A percentile compares a stretch with the other conserved stretches of the same genome.
These are phyloP conservation scores for Platycheirus albimanus DNA, from an alignment of 2,888 invertebrate species.

Conservation along the genomic window DNA sequence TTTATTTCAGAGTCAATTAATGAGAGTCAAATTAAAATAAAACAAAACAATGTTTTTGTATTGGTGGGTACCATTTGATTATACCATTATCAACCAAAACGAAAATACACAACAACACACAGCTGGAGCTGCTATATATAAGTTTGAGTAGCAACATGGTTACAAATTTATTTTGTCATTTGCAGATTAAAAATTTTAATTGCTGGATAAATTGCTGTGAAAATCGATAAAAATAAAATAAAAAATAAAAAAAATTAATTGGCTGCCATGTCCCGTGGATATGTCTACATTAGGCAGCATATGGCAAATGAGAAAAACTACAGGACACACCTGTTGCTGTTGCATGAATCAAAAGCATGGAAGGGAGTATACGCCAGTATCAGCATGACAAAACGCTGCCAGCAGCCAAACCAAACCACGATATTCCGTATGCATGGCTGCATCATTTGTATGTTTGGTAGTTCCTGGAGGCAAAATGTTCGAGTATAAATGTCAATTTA, in stretches of 20 bases:
- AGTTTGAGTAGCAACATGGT: background rate
- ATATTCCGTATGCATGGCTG: conserved; percentile 62
- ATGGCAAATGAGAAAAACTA: conserved; percentile 44
- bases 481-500: conserved; percentile 46
- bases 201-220: conserved; percentile 53
- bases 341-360: conserved; percentile 22
- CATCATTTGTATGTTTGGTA: conserved; percentile 32
- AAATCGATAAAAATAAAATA: conserved; percentile 39
- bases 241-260: conserved; percentile 54
- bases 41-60: no score
- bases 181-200: conserved; percentile 55
- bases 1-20: no score
- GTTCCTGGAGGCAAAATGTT: conserved; percentile 53
- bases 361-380: conserved; percentile 15
- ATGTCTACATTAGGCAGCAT: conserved; percentile 62
- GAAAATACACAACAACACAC: no score
- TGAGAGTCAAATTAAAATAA: no score
- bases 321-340: conserved; percentile 67
- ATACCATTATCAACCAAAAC: no score
- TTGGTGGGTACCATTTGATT: no score
- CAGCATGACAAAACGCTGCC: conserved; percentile 37
- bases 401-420: conserved; percentile 60
- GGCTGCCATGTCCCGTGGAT: conserved; percentile 61
- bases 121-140: no score
- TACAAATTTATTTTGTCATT: conserved; percentile 57